Evolutionary conservation across 2,113 vertebrate genomes (phyloP), one percentile per base, ranked within the genome.

Genomic region (Tragulus kanchil): DNA sequence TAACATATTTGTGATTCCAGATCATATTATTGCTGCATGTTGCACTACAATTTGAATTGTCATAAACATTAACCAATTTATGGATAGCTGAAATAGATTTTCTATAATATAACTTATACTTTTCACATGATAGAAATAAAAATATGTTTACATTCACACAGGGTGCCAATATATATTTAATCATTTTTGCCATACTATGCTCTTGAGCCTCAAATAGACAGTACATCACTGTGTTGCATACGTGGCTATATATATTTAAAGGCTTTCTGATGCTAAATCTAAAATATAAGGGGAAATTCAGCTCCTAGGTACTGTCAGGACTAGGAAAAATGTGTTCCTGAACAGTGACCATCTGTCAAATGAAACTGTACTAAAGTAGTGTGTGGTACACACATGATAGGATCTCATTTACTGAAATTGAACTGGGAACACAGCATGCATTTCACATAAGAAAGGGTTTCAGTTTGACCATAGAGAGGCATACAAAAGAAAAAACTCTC

Each of bases 281-380:
- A 77, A 23, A 56, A 59, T 28, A 31, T 3, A 13, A n/a, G 16
- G 59, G 61, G 54, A 87, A 97, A 85, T 92, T 95, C 56, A 93
- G 42, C 56, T 83, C 45, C 28, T 88, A 52, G 45, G n/a, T 92
- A 84, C 54, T 88, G 8, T 95, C 90, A 77, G 62, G 82, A 61
- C 48, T 11, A 89, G 75, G 50, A 79, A 78, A 92, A 86, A 85
- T 52, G 12, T 59, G 89, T 89, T 96, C 48, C 56, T 85, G 61
- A 95, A 82, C 73, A 96, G 78, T 95, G 56, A 64, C 82, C 93
- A 97, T 96, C 93, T 92, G 94, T 97, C 97, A 97, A 94, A 82
- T 8, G 13, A 97, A 96, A 93, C 79, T 59, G 59, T 71, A 56
- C n/a, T 62, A n/a, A 94, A 94, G 64, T 89, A 78, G n/a, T 54